A percentile compares a stretch with the other conserved stretches of the same genome.
Evolutionary conservation across 2,888 invertebrate genomes (phyloP).

Genomic region (Macrosiphum euphorbiae): DNA sequence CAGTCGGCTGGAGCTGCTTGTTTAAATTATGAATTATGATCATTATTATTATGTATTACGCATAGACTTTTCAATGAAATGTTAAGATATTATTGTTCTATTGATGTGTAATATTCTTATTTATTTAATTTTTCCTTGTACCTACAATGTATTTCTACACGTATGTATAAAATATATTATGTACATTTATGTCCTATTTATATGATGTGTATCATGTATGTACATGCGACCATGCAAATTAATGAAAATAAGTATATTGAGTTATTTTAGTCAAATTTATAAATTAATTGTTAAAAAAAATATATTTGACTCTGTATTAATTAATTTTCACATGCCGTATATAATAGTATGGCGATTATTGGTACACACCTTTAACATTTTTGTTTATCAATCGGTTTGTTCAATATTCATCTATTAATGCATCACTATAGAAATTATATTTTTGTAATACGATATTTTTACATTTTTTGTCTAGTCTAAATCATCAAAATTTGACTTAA

Average conservation of each 20-base stretch:
- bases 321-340: neutral
- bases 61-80: conserved; percentile 8
- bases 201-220: neutral
- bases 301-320: too few relatives aligned
- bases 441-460: neutral
- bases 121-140: neutral
- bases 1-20: conserved; percentile 23
- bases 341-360: neutral
- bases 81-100: neutral
- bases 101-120: neutral
- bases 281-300: neutral
- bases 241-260: neutral
- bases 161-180: neutral
- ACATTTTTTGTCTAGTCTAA: neutral
- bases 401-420: neutral
- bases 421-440: too few relatives aligned
- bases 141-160: neutral
- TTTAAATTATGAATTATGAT: conserved; percentile 38
- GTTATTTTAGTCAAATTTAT: neutral
- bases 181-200: neutral
- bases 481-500: neutral
- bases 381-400: neutral
- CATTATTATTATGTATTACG: conserved; percentile 24
- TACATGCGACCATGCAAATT: neutral
- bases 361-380: neutral